These are phyloP conservation scores for Trissonchulus latispiculum DNA, from an alignment of 2,888 invertebrate species.

Conservation along the genomic window DNA sequence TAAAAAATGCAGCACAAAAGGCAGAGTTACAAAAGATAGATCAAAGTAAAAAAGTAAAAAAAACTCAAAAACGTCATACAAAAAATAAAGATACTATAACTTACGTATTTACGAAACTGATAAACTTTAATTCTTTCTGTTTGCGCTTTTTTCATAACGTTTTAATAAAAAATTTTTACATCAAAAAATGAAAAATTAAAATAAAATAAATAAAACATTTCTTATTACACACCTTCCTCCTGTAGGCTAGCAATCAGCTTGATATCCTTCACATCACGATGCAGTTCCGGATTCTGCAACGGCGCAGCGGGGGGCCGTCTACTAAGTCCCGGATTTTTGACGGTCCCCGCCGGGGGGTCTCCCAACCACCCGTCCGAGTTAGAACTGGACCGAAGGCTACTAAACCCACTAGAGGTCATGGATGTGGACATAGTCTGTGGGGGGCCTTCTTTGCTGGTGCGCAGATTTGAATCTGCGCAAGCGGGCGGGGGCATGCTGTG, in stretches of 20 bases:
- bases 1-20: not conserved
- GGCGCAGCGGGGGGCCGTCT: not conserved
- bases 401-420: not conserved
- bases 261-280: not conserved
- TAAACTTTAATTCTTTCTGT: too few species aligned
- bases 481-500: too few species aligned
- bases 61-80: not conserved
- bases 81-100: too few species aligned
- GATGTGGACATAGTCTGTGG: not conserved
- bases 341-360: not conserved
- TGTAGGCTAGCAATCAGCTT: not conserved
- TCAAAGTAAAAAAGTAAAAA: not conserved
- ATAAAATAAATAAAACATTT: too few species aligned
- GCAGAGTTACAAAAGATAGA: not conserved
- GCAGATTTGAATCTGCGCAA: too few species aligned
- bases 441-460: too few species aligned
- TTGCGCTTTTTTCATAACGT: too few species aligned
- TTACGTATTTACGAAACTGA: too few species aligned
- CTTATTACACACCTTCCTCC: not conserved
- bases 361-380: too few species aligned
- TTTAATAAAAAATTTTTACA: too few species aligned
- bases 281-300: not conserved
- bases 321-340: not conserved
- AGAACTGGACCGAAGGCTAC: not conserved
- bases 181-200: too few species aligned